Base-by-base conservation (phyloP, 1,140 invertebrate genomes). In the Helicoverpa zea region DNA sequence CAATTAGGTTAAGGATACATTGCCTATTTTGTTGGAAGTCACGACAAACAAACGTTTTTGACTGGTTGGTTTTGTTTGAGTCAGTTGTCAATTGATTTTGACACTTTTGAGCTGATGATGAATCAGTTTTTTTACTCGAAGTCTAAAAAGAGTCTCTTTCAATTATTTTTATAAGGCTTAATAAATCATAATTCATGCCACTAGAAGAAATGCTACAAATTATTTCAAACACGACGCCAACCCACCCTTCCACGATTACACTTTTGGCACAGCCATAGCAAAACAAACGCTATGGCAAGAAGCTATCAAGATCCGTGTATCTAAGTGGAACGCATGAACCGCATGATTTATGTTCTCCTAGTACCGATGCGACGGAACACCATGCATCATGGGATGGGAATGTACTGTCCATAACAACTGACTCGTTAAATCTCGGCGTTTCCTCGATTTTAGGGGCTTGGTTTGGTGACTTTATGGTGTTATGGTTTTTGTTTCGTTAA, bases 1-100 rank as follows among this genome's bases (percentile, higher is more conserved):
- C 90, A 92, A 91, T 91, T 91, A 91, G 84, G 86, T 90, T 87
- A 51, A 58, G 58, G 68, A 75, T 75, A 73, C 49, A 63, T 54
- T 56, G 43, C 49, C 4, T 77, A 77, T 23, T 77, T 66, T 64
- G 47, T 52, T 18, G 10, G 23, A 43, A 54, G 68, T 77, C 61
- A 51, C 23, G 30, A 52, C 59, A 23, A 54, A 29, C 68, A 54
- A 68, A 72, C 14, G n/a, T n/a, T n/a, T 64, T 72, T 30, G 23
- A 23, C 13, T 72, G 47, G 13, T 11, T 64, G 35, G 35, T 47
- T 64, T 64, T 16, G 61, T 47, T 64, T 30, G 1, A 7, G 14
- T 10, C 14, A n/a, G n/a, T 16, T 30, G 63, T 12, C 63, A 4
- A 11, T 7, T 66, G 3, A 16, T n/a, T 43, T 47, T 30, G 14